These are phyloP conservation scores for Carapus acus DNA, from an alignment of 2,797 vertebrate species.

Conservation along the genomic window DNA sequence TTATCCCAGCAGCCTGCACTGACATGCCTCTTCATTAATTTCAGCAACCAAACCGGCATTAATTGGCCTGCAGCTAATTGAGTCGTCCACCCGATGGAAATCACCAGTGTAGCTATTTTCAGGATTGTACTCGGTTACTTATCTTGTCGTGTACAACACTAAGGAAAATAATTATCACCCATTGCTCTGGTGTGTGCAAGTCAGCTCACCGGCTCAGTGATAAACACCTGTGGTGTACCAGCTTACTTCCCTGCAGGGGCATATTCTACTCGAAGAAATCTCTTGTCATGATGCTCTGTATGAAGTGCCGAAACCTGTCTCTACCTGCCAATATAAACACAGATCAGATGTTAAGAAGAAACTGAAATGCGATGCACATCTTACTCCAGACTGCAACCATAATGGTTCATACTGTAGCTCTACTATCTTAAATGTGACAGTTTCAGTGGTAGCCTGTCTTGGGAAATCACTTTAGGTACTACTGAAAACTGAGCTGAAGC, in stretches of 20 bases:
- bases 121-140: conserved; percentile 13
- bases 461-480: no score
- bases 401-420: no score
- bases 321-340: not conserved
- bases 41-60: conserved; percentile 28
- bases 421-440: no score
- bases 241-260: not conserved
- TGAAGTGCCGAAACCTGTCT: not conserved
- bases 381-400: not conserved
- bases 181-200: not conserved
- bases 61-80: conserved; percentile 46
- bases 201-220: conserved; percentile 1
- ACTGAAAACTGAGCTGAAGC: no score
- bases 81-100: conserved; percentile 50
- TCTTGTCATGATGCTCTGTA: not conserved
- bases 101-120: conserved; percentile 26
- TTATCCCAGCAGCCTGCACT: conserved; percentile 12
- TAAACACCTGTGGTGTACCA: conserved; percentile 5
- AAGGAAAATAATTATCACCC: conserved; percentile 17
- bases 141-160: conserved; percentile 15
- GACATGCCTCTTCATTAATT: conserved; percentile 41
- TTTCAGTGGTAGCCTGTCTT: no score
- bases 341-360: not conserved
- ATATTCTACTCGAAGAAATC: not conserved
- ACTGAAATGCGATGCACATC: not conserved